These are phyloP conservation scores for Rhagoletis zephyria DNA, from an alignment of 1,140 invertebrate genomes.

Conservation along the genomic window DNA sequence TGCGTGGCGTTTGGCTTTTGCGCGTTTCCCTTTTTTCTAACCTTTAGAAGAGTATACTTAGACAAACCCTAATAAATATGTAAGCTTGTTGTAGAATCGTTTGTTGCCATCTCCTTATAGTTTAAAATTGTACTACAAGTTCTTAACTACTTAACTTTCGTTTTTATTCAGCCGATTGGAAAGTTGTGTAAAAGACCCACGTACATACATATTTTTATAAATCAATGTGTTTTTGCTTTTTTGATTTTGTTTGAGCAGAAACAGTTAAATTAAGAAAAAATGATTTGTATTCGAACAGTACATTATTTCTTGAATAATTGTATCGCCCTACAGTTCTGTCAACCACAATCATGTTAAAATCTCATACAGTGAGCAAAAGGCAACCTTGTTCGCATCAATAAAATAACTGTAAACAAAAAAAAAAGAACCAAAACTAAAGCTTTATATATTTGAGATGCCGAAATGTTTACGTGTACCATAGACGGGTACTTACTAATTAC, in stretches of 20 bases:
- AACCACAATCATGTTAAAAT: not conserved
- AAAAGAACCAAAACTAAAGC: no score
- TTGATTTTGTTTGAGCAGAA: not conserved
- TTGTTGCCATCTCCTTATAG: constrained; percentile 35
- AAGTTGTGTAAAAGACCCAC: not conserved
- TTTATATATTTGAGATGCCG: no score
- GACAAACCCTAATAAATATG: not conserved
- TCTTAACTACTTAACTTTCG: not conserved
- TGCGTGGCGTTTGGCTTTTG: not conserved
- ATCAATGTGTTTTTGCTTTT: not conserved
- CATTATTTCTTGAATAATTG: no score
- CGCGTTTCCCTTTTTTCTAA: not conserved
- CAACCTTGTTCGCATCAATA: not conserved
- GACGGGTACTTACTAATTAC: no score
- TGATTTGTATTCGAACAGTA: not conserved
- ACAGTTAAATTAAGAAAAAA: not conserved
- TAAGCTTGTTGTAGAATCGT: not conserved
- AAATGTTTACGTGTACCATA: no score
- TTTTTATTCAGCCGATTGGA: constrained; percentile 6
- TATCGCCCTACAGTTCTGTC: not conserved
- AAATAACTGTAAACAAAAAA: not conserved
- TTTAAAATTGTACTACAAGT: constrained; percentile 39
- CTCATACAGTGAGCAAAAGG: not conserved
- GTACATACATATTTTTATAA: not conserved
- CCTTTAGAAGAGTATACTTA: no score